Base-by-base conservation (phyloP, 2,797 vertebrate species). In the Emys orbicularis region DNA sequence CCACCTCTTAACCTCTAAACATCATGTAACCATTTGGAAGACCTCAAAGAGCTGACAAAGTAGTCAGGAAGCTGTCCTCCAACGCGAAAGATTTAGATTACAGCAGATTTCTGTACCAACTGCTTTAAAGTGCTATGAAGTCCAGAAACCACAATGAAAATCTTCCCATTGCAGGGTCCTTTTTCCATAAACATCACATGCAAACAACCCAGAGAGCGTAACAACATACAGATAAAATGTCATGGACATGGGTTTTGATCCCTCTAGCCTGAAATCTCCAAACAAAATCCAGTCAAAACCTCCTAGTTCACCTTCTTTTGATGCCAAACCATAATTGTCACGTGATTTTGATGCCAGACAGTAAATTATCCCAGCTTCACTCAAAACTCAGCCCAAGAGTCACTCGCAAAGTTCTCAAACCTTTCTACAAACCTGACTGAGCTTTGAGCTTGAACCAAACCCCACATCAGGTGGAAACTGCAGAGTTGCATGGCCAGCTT, bases 141-240 rank as follows among this genome's bases (percentile, higher is more conserved):
- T 44, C 44, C 27, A 84, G 77, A 77, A 88, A 81, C 25, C 21
- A 8, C 49, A 81, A 19, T 72, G 81, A 80, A 77, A 80, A 94
- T 81, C 89, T 79, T 21, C 7, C 79, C 61, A 23, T 19, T 56
- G 6, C 5, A 3, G 59, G 13, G 9, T 72, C 50, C n/a, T 44
- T 84, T 84, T 59, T 27, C 2, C 23, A 0, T 9, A 13, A 68
- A 15, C 0, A 0, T n/a, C 49, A 11, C 0, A 0, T 50, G 68
- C 15, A 18, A 86, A 47, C 13, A 47, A 10, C 4, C 6, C 41
- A 11, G 90, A 16, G 25, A 86, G 25, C 44, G 4, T 47, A 59
- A 50, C 0, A 0, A 2, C 8, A 0, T 3, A 37, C 5, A 41
- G 3, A 84, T 2, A 37, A 87, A 89, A 90, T 25, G 23, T 16